These are phyloP conservation scores for Hippocampus zosterae DNA, from an alignment of 2,113 vertebrate species.

Conservation along the genomic window DNA sequence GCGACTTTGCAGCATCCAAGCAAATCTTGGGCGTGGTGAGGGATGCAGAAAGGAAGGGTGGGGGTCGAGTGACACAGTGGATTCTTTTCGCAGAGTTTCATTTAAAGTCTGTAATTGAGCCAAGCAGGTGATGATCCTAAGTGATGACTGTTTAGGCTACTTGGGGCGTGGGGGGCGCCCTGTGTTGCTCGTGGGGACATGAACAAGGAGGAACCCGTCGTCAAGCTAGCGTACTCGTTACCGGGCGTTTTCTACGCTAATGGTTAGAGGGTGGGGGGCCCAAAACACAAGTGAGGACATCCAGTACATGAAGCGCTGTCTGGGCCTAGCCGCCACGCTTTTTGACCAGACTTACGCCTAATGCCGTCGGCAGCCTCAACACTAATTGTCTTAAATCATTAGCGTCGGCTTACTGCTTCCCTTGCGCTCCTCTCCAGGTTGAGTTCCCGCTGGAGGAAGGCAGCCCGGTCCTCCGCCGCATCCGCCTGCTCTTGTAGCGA, in stretches of 20 bases:
- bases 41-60: slow-evolving; percentile 1
- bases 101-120: not conserved
- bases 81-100: not conserved
- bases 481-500: slow-evolving; percentile 88
- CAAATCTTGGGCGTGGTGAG: not conserved
- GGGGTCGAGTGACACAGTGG: not conserved
- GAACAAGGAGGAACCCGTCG: slow-evolving; percentile 1
- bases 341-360: slow-evolving; percentile 59
- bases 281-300: not conserved
- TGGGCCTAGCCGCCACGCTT: slow-evolving; percentile 54
- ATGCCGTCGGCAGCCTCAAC: slow-evolving; percentile 38
- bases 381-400: slow-evolving; percentile 65
- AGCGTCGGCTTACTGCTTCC: slow-evolving; percentile 78
- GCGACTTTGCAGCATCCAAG: not conserved
- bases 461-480: slow-evolving; percentile 79
- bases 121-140: not conserved
- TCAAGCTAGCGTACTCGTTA: not conserved
- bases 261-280: not conserved
- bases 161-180: not conserved
- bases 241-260: not conserved
- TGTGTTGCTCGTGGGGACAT: not conserved
- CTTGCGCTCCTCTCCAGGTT: slow-evolving; percentile 80
- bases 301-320: slow-evolving; percentile 9
- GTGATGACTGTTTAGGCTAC: not conserved
- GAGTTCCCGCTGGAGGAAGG: slow-evolving; percentile 82